Evolutionary conservation across 2,113 vertebrate species (phyloP), one percentile per base, ranked within the genome.

Genomic region (Tinamus guttatus): DNA sequence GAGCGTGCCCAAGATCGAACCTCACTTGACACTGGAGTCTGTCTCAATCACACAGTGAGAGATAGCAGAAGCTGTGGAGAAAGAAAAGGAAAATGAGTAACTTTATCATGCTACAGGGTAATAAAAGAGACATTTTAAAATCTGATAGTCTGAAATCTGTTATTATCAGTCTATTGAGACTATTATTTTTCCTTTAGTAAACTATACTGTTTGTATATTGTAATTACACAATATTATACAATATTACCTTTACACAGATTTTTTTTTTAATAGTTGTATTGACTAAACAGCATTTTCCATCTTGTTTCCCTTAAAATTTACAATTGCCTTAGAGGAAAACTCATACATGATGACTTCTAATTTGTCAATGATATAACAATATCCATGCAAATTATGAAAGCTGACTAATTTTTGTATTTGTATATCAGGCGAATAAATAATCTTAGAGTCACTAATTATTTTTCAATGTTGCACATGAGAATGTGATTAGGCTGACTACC

Each of bases 391-490:
- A 96, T 2, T 88, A 27, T 28, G 77, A 79, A 85, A 90, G 10
- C 27, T 59, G 41, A 84, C 34, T 89, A 65, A 45, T 90, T 90
- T 92, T 82, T 88, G 7, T 81, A 49, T 51, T 94, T 95, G 78
- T 58, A 60, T 90, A 85, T 87, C 70, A 81, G 84, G 81, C 67
- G 94, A 96, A 94, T 79, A 97, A 95, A 95, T 65, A 96, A 86
- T 95, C 79, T 91, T 84, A 82, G 49, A 52, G 45, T 89, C 83
- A 62, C 68, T 97, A 94, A 97, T 97, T 94, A 93, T 96, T 95
- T 95, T 80, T 95, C 28, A 9, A 80, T 41, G n/a, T 96, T 97
- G 85, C 64, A 90, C 70, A 94, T 81, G 63, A 88, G 76, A 96
- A 95, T 81, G 65, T 85, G 79, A 95, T 95, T 96, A 95, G 56